Percentiles rank a stretch among this genome's conserved stretches.
These are phyloP conservation scores for Rhingia campestris DNA, from an alignment of 2,888 invertebrate species.

Conservation along the genomic window DNA sequence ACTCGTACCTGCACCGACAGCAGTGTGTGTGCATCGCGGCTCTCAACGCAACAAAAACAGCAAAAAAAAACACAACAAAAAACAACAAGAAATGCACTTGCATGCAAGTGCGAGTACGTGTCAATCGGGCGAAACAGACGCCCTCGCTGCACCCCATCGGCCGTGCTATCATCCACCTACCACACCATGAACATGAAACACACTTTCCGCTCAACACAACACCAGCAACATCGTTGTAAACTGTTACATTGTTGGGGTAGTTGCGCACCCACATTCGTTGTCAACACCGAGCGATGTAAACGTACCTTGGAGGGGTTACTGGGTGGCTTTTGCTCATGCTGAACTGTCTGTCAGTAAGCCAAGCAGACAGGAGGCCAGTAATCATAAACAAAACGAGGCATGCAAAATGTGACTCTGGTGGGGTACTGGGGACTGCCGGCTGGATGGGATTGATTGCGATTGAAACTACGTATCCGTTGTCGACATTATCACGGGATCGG, in stretches of 20 bases:
- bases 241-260: constrained; percentile 64
- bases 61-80: not conserved
- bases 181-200: constrained; percentile 17
- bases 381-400: constrained; percentile 35
- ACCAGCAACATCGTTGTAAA: constrained; percentile 26
- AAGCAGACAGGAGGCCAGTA: constrained; percentile 63
- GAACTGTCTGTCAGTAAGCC: constrained; percentile 53
- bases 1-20: not conserved
- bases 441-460: constrained; percentile 5
- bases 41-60: constrained; percentile 13
- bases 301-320: constrained; percentile 50
- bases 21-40: constrained; percentile 26
- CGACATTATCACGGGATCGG: constrained; percentile 33
- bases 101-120: constrained; percentile 36
- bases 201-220: constrained; percentile 37
- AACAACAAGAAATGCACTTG: constrained; percentile 32
- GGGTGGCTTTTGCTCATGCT: constrained; percentile 45
- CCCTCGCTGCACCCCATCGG: not conserved
- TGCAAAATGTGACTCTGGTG: not conserved
- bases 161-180: constrained; percentile 13
- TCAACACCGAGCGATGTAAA: constrained; percentile 22
- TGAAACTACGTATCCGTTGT: constrained; percentile 37
- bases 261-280: constrained; percentile 41
- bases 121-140: constrained; percentile 3
- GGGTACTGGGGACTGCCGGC: no score